Evolutionary conservation across 2,797 vertebrate genomes (phyloP), one percentile per base, ranked within the genome.

Genomic region (Poecilia wingei): DNA sequence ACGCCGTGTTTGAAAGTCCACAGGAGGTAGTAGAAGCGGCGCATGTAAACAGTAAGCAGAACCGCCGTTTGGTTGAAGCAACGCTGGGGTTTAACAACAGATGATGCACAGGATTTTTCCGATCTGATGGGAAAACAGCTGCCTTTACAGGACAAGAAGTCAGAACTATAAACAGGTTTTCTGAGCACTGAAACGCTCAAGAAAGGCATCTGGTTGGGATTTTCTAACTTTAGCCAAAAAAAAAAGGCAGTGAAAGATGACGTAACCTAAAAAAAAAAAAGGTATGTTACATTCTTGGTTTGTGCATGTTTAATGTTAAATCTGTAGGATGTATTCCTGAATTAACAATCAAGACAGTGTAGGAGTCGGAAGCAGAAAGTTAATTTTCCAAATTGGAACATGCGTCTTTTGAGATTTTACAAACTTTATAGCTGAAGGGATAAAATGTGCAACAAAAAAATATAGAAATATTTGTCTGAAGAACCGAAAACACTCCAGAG

Each of bases 21-120:
- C 78, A 84, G 82, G 92, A 95, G 91, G 91, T 93, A 93, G 92
- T 76, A 90, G 74, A 79, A 68, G 86, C 87, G 75, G 86, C 76
- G 86, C 70, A 46, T 87, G 89, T 93, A 91, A 94, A 94, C 86
- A 89, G 68, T 51, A 68, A 83, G 84, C 85, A 64, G 68, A 80
- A 75, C 39, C 25, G 79, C 72, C 72, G 59, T 86, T 89, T 74
- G 74, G 78, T 85, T 87, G 86, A 73, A 82, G 72, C 49, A 72
- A 75, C 41, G 41, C 64, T 82, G 77, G 75, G 25, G 22, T 45
- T 55, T 51, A 31, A 76, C 77, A 74, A 82, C 77, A 88, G 81
- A 79, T 77, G 72, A 74, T 77, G 49, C 49, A 9, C 59, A 49
- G 14, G 39, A 72, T 57, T 77, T 74, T 70, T 28, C 43, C 53